Conservation (phyloP, 2,888 invertebrate genomes). For the Azorinus chamasolen region DNA sequence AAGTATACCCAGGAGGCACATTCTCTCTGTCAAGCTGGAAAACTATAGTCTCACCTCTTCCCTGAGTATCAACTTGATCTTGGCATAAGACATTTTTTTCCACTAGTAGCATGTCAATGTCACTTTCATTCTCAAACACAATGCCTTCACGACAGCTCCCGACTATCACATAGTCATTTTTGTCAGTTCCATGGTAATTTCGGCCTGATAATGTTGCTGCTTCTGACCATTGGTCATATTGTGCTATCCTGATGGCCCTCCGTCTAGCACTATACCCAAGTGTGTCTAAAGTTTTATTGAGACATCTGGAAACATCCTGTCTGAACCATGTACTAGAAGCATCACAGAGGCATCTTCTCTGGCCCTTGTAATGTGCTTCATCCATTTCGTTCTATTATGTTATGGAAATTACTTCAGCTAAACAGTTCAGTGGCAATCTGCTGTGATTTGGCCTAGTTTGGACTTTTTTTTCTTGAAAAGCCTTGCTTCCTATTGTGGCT, state of each 20-base stretch:
- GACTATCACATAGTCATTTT: too few species aligned
- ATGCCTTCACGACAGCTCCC: conserved; percentile 15
- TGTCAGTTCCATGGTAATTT: neutral
- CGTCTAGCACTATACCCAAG: conserved; percentile 13
- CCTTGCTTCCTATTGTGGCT: too few species aligned
- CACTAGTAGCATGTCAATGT: conserved; percentile 18
- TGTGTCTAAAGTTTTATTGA: conserved; percentile 1
- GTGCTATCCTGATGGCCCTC: conserved; percentile 7
- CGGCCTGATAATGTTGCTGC: conserved; percentile 10
- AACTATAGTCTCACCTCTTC: neutral
- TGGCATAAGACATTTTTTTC: conserved; percentile 4
- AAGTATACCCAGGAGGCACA: conserved; percentile 10
- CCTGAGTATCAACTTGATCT: conserved; percentile 2
- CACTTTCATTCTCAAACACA: conserved; percentile 2
- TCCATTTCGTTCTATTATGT: too few species aligned
- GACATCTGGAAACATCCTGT: neutral
- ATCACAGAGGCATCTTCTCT: too few species aligned
- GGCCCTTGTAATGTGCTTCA: too few species aligned
- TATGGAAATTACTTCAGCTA: too few species aligned
- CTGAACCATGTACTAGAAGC: too few species aligned
- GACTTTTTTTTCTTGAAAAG: too few species aligned
- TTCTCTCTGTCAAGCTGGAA: conserved; percentile 9
- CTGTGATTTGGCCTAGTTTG: too few species aligned
- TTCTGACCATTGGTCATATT: neutral
- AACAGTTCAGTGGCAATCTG: too few species aligned